These are phyloP conservation scores for Chondrosia reniformis DNA, from an alignment of 37 sponge, comb jelly and placozoan genomes.

Conservation along the genomic window DNA sequence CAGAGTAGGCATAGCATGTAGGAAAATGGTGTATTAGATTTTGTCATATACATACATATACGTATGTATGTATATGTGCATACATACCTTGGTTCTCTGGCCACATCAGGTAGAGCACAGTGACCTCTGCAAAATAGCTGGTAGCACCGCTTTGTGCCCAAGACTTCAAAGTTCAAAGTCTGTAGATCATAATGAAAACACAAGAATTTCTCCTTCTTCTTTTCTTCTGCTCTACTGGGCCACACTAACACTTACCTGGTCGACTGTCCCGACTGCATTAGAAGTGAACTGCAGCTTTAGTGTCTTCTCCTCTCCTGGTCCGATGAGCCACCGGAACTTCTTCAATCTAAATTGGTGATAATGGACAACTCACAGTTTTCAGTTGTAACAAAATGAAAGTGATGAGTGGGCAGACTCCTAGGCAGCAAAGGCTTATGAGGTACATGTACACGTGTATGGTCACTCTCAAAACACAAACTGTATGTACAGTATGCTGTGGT, in stretches of 20 bases:
- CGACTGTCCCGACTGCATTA: constrained; percentile 78
- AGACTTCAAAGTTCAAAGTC: constrained; percentile 92
- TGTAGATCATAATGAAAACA: background rate
- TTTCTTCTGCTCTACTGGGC: too few relatives aligned
- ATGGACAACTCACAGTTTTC: too few relatives aligned
- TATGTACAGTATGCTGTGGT: background rate
- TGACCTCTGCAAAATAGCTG: constrained; percentile 93
- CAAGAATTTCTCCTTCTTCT: background rate
- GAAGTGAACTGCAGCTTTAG: constrained; percentile 77
- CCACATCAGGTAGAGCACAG: constrained; percentile 77
- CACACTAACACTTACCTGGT: constrained; percentile 40
- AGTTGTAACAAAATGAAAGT: too few relatives aligned
- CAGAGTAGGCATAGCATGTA: too few relatives aligned
- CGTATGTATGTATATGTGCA: background rate
- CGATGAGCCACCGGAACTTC: constrained; percentile 88
- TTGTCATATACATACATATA: background rate
- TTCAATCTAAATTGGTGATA: constrained; percentile 41
- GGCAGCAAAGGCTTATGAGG: background rate
- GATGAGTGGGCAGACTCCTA: too few relatives aligned
- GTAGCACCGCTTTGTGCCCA: constrained; percentile 78
- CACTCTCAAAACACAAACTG: background rate
- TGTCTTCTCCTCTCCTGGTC: constrained; percentile 53
- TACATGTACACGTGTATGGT: background rate
- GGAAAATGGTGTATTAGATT: too few relatives aligned
- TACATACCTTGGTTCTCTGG: constrained; percentile 73